Evolutionary conservation across 2,797 vertebrate species (phyloP).

Genomic region (Clamator glandarius): DNA sequence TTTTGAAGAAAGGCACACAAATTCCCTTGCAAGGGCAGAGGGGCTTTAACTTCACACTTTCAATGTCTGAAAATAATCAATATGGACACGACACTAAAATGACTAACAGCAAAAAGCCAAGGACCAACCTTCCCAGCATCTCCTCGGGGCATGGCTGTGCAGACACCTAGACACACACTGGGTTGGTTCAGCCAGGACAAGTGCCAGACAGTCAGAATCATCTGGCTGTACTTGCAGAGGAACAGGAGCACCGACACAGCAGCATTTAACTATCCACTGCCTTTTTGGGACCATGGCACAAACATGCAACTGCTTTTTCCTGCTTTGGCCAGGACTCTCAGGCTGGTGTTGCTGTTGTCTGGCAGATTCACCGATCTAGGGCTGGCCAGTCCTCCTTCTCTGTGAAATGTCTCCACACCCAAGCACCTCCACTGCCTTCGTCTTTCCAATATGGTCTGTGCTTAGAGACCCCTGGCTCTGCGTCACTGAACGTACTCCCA

Average conservation of each 20-base stretch:
- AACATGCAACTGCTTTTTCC: fast-evolving
- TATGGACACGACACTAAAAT: fast-evolving
- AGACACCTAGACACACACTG: fast-evolving
- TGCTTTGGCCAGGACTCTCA: not conserved
- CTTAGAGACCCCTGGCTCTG: not conserved
- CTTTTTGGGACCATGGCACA: not conserved
- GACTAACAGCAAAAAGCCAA: not conserved
- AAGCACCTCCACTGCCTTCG: not conserved
- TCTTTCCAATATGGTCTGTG: not conserved
- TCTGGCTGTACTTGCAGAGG: not conserved
- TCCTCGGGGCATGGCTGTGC: not conserved
- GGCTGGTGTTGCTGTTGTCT: not conserved
- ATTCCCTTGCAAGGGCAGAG: fast-evolving
- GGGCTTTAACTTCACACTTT: not conserved
- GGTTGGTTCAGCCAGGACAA: not conserved
- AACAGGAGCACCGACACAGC: not conserved
- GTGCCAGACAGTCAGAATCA: not conserved
- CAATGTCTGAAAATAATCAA: not conserved
- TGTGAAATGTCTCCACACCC: too few relatives aligned
- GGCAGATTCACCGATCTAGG: not conserved
- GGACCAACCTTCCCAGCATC: not conserved
- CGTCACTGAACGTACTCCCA: not conserved
- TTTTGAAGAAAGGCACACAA: not conserved
- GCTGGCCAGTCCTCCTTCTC: too few relatives aligned
- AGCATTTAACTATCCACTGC: fast-evolving